These are phyloP conservation scores for Euclidia mi DNA, from an alignment of 2,888 invertebrate genomes.

Conservation along the genomic window DNA sequence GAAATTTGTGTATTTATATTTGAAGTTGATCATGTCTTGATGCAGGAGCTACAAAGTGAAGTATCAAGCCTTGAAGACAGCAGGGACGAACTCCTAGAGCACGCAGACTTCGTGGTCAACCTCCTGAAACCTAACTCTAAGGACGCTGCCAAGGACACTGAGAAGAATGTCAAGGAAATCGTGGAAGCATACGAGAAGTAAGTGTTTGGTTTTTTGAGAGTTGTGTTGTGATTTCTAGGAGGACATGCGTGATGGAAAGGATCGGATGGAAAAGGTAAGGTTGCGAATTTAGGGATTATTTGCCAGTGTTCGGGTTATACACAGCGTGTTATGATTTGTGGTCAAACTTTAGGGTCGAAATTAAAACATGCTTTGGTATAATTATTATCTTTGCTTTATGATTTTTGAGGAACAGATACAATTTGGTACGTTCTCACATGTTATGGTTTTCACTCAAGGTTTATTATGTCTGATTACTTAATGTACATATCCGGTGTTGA, in stretches of 20 bases:
- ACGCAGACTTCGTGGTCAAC: slow-evolving; percentile 92
- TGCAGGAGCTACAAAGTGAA: slow-evolving; percentile 93
- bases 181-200: slow-evolving; percentile 91
- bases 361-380: no score
- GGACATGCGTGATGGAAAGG: not conserved
- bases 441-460: no score
- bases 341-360: no score
- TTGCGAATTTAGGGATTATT: slow-evolving; percentile 23
- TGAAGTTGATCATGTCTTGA: not conserved
- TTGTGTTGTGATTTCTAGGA: not conserved
- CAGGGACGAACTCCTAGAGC: slow-evolving; percentile 92
- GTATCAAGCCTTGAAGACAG: slow-evolving; percentile 92
- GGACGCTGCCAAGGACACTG: slow-evolving; percentile 92
- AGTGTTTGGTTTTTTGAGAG: slow-evolving; percentile 60
- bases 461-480: no score
- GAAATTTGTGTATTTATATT: not conserved
- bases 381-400: no score
- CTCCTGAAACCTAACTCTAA: slow-evolving; percentile 92
- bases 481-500: no score
- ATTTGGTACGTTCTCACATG: no score
- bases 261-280: slow-evolving; percentile 3
- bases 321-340: no score
- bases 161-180: slow-evolving; percentile 92
- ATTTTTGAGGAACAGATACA: no score
- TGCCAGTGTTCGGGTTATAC: slow-evolving; percentile 3